Base-by-base conservation (phyloP, 2,113 vertebrate genomes). In the Gobius niger region DNA sequence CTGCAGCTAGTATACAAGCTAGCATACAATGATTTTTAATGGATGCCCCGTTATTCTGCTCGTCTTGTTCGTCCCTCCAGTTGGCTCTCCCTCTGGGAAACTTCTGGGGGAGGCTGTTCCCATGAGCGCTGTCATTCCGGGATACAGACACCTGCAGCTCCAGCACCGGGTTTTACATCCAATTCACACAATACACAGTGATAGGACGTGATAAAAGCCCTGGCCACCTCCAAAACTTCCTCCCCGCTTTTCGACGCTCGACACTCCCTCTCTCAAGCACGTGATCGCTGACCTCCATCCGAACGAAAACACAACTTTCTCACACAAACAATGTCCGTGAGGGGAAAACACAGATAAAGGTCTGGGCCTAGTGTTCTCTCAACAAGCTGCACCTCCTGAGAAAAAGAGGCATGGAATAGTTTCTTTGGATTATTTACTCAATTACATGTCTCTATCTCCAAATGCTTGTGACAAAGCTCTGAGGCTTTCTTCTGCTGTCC, bases 81-180 rank as follows among this genome's bases (percentile, higher is more conserved):
- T 47, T 41, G 12, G n/a, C 74, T 64, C 34, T 7, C 40, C 46
- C 18, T 76, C 68, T 90, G 90, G 82, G 89, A 92, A 92, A 72
- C 65, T 83, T 34, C 68, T 40, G 70, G 53, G 78, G 87, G 90
- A 90, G 85, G 73, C 68, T 77, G 73, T 92, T 93, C 92, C 86
- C 93, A 94, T 88, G 90, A 82, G 73, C 60, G 44, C 67, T 42
- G 63, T 19, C 24, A 41, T 44, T 9, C 44, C 63, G 63, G 56
- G 41, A 53, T 63, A 71, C 78, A 69, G 85, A 89, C 92, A 94
- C 93, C 92, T 94, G 92, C 86, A 77, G 69, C 18, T 7, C 75
- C 60, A 73, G 68, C 78, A 68, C 61, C 34, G 61, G 16, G 67
- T 70, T 85, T 84, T 79, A 77, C 86, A 85, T 62, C 76, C 77